phyloP scores from a whole-genome alignment of 2,797 vertebrate species.

The Falco biarmicus region DNA sequence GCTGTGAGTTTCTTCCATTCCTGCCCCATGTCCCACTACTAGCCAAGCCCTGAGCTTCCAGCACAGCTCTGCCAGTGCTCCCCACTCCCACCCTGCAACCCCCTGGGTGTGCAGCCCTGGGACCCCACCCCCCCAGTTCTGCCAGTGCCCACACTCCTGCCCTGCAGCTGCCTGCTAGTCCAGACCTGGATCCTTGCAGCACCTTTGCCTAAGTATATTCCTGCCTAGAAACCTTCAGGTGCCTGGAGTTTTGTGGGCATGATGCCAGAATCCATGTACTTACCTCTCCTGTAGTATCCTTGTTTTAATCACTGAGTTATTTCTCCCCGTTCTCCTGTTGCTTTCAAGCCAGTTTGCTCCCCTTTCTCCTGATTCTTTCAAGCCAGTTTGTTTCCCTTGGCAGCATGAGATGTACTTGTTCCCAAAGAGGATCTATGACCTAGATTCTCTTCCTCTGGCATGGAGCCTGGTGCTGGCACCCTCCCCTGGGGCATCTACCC shows the following conservation, averaged over 20 bases:
- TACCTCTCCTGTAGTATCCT: background rate
- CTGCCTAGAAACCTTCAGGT: background rate
- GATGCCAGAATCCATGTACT: background rate
- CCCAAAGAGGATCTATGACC: slow-evolving; percentile 37
- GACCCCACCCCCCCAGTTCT: background rate
- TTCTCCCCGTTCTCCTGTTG: background rate
- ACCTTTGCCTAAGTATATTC: background rate
- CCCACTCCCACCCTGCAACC: background rate
- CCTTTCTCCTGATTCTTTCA: background rate
- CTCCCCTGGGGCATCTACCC: background rate
- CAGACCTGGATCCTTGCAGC: background rate
- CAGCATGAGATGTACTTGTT: slow-evolving; percentile 1
- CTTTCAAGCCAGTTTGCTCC: background rate
- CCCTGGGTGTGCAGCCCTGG: background rate
- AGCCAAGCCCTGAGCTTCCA: background rate
- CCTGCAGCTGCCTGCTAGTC: background rate
- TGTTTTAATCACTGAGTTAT: background rate
- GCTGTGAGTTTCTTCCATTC: background rate
- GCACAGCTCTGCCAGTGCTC: background rate
- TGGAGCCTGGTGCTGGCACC: background rate
- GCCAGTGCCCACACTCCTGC: background rate
- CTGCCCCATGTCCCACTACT: background rate
- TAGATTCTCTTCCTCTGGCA: background rate
- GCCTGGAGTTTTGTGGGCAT: background rate
- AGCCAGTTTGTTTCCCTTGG: slow-evolving; percentile 53